Evolutionary conservation across 2,888 invertebrate species (phyloP).

Genomic region (Perithous albicinctus): DNA sequence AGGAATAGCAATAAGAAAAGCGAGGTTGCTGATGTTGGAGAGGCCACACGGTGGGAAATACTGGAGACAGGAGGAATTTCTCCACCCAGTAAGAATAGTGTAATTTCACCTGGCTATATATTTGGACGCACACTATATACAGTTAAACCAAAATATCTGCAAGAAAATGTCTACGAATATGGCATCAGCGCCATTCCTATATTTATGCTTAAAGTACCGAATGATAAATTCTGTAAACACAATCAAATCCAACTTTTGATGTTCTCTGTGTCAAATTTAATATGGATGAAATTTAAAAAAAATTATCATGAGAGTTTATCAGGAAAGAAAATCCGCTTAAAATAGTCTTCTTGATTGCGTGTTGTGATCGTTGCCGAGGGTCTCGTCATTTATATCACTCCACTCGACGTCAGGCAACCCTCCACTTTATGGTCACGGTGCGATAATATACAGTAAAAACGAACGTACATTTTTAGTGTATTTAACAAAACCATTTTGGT

Average conservation of each 20-base stretch:
- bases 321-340: not conserved
- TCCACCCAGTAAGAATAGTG: slow-evolving; percentile 49
- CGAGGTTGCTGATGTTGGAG: slow-evolving; percentile 35
- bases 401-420: no score
- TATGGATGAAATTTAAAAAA: not conserved
- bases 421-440: no score
- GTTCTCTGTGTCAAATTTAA: not conserved
- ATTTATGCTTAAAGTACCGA: slow-evolving; percentile 6
- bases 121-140: not conserved
- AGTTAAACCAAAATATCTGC: slow-evolving; percentile 7
- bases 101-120: slow-evolving; percentile 36
- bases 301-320: not conserved
- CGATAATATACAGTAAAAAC: no score
- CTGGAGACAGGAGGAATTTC: slow-evolving; percentile 50
- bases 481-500: no score
- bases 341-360: no score
- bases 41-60: slow-evolving; percentile 29
- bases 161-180: not conserved
- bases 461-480: no score
- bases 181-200: slow-evolving; percentile 14
- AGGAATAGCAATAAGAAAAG: slow-evolving; percentile 50
- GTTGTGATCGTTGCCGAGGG: no score
- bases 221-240: not conserved
- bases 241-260: not conserved
- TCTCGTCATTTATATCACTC: no score